Percentiles rank a stretch among this genome's conserved stretches.
phyloP scores from a whole-genome alignment of 35 echinoderm and acorn worm genomes.

The Amphiura filiformis region DNA sequence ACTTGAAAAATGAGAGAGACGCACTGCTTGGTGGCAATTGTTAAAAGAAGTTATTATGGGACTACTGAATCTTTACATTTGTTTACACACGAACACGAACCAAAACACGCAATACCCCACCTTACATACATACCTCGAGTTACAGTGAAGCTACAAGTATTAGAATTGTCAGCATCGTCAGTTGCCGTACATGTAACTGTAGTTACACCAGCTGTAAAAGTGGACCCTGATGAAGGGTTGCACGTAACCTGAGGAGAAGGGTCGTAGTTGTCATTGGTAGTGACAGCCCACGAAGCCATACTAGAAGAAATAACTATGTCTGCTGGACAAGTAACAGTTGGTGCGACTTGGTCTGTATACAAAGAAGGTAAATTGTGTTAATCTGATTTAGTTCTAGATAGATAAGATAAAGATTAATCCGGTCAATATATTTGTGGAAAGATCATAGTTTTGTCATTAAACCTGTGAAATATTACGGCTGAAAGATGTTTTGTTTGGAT shows the following conservation, averaged over 20 bases:
- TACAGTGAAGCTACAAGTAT: constrained; percentile 25
- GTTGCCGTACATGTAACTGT: constrained; percentile 34
- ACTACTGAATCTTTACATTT: neutral
- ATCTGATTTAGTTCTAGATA: too few relatives aligned
- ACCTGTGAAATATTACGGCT: neutral
- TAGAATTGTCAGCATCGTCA: constrained; percentile 21
- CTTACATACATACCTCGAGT: neutral
- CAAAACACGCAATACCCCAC: too few relatives aligned
- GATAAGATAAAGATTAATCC: too few relatives aligned
- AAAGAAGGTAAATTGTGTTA: neutral
- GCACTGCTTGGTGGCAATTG: neutral
- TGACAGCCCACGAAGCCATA: neutral
- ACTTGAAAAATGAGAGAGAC: neutral
- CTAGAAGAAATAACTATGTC: neutral
- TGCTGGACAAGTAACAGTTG: neutral
- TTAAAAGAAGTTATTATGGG: neutral
- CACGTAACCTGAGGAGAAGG: neutral
- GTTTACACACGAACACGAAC: neutral
- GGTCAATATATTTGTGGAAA: too few relatives aligned
- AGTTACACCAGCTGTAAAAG: constrained; percentile 7
- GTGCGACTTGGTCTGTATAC: neutral
- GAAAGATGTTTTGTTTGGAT: too few relatives aligned
- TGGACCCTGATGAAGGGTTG: neutral
- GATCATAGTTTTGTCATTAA: neutral
- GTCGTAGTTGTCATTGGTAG: constrained; percentile 8